These are phyloP conservation scores for Ennomos quercinarius DNA, from an alignment of 2,888 invertebrate genomes.

Conservation along the genomic window DNA sequence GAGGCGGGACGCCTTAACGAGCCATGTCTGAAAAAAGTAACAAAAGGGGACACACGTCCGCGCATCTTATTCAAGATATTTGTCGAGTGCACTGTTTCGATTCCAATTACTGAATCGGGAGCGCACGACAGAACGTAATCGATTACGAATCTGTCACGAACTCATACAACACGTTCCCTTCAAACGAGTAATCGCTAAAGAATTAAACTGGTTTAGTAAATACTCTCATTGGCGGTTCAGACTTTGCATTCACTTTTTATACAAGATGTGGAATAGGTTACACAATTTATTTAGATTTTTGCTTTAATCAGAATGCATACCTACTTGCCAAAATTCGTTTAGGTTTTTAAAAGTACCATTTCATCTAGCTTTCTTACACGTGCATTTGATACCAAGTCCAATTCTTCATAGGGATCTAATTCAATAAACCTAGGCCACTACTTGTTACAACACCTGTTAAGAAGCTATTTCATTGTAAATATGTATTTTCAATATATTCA, in stretches of 20 bases:
- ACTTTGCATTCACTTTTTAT: too few relatives aligned
- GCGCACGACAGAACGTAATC: conserved; percentile 69
- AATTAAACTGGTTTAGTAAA: conserved; percentile 50
- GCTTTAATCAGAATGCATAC: neutral
- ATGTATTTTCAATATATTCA: conserved; percentile 6
- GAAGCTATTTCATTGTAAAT: too few relatives aligned
- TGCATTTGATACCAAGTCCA: too few relatives aligned
- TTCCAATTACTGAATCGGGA: conserved; percentile 74
- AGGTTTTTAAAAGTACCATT: too few relatives aligned
- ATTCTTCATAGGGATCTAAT: too few relatives aligned
- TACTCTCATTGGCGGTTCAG: conserved; percentile 35
- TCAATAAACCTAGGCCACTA: too few relatives aligned
- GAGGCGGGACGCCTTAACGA: conserved; percentile 61
- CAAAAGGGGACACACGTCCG: conserved; percentile 33
- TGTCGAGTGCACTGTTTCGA: conserved; percentile 58
- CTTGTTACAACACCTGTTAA: too few relatives aligned
- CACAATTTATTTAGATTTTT: neutral
- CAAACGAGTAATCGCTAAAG: conserved; percentile 56
- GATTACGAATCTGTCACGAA: conserved; percentile 64
- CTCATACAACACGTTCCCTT: conserved; percentile 51
- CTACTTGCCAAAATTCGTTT: too few relatives aligned
- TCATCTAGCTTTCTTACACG: too few relatives aligned
- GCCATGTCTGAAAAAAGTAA: conserved; percentile 51
- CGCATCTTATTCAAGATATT: conserved; percentile 59
- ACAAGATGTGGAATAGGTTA: too few relatives aligned